Evolutionary conservation across 2,888 invertebrate species (phyloP).

Genomic region (Caenorhabditis virilis): DNA sequence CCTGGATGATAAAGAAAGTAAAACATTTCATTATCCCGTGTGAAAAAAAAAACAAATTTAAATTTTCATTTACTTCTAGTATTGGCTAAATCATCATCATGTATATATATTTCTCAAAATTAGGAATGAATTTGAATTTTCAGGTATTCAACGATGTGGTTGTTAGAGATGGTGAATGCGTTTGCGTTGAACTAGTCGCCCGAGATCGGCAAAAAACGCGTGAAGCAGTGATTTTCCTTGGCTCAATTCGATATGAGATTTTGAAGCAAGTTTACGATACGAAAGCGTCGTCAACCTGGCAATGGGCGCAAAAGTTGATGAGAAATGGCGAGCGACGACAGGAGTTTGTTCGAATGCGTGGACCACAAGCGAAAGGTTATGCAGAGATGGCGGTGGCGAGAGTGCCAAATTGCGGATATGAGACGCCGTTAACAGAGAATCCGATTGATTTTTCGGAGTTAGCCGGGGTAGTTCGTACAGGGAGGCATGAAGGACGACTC

Average conservation of each 20-base stretch:
- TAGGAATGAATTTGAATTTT: no score
- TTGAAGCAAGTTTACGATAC: conserved; percentile 77
- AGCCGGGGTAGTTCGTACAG: conserved; percentile 29
- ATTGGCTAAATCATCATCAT: no score
- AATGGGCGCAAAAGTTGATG: conserved; percentile 68
- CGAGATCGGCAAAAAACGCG: conserved; percentile 75
- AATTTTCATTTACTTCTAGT: no score
- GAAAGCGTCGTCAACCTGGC: conserved; percentile 66
- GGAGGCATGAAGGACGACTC: background rate
- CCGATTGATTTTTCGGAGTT: conserved; percentile 61
- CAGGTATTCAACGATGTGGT: conserved; percentile 92
- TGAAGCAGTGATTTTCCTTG: conserved; percentile 94
- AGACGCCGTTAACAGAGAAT: conserved; percentile 87
- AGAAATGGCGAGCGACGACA: conserved; percentile 76
- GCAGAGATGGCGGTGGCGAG: conserved; percentile 86
- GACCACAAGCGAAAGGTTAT: conserved; percentile 86
- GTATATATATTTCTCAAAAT: no score
- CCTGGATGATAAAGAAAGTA: no score
- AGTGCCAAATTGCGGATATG: conserved; percentile 80
- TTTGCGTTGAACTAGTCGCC: conserved; percentile 95
- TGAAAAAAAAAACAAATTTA: no score
- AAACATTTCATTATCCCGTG: no score
- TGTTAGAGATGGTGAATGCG: conserved; percentile 96
- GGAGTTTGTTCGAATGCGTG: conserved; percentile 97
- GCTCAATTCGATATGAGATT: conserved; percentile 95